A percentile compares a stretch with the other conserved stretches of the same genome.
Evolutionary conservation across 2,888 invertebrate species (phyloP).

Genomic region (Pyrrhia umbra): DNA sequence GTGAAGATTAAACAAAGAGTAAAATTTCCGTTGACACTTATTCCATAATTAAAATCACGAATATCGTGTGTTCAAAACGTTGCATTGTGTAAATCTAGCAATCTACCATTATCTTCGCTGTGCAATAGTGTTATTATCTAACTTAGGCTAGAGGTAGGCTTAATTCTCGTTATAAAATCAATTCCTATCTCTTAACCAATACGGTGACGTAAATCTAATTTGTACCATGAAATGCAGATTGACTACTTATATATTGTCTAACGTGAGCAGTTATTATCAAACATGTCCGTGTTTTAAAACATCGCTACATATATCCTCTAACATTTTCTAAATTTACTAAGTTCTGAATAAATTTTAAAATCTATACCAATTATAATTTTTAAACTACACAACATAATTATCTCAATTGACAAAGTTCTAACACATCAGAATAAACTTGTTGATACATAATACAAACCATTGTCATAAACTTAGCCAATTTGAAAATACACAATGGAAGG

Average conservation of each 20-base stretch:
- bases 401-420: slow-evolving; percentile 65
- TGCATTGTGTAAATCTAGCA: slow-evolving; percentile 55
- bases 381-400: slow-evolving; percentile 26
- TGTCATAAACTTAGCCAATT: slow-evolving; percentile 82
- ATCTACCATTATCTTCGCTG: slow-evolving; percentile 49
- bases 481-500: slow-evolving; percentile 66
- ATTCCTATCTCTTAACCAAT: slow-evolving; percentile 60
- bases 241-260: slow-evolving; percentile 79
- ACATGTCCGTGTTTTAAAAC: slow-evolving; percentile 43
- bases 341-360: slow-evolving; percentile 32
- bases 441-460: slow-evolving; percentile 65
- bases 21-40: slow-evolving; percentile 20
- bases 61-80: slow-evolving; percentile 43
- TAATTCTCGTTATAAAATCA: slow-evolving; percentile 55
- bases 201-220: slow-evolving; percentile 77
- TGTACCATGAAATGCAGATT: slow-evolving; percentile 83
- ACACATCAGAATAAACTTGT: slow-evolving; percentile 51
- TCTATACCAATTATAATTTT: slow-evolving; percentile 27
- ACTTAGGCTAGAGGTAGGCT: slow-evolving; percentile 65
- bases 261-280: slow-evolving; percentile 74
- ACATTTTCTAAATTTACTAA: slow-evolving; percentile 49
- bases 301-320: slow-evolving; percentile 20
- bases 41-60: slow-evolving; percentile 38
- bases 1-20: slow-evolving; percentile 34
- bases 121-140: slow-evolving; percentile 63